Conservation (phyloP, 2,113 vertebrate species). For the Struthio camelus region DNA sequence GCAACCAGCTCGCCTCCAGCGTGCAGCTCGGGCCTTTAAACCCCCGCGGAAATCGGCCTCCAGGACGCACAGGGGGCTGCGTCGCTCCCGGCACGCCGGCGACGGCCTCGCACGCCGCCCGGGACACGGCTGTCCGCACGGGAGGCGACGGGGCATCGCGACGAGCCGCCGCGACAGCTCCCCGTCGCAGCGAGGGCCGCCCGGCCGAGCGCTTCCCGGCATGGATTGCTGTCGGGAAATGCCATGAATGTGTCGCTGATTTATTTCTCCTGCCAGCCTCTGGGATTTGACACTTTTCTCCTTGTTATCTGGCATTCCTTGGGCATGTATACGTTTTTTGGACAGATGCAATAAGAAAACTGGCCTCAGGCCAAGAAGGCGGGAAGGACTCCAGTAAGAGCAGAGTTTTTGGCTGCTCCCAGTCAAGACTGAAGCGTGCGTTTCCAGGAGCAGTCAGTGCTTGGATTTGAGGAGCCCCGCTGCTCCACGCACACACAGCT, state of each 20-base stretch:
- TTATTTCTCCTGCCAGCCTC: background rate
- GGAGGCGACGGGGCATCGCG: background rate
- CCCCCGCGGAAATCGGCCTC: background rate
- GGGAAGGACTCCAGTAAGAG: background rate
- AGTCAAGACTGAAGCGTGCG: background rate
- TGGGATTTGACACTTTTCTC: background rate
- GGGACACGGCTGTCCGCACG: too few relatives aligned
- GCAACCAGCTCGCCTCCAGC: accelerated
- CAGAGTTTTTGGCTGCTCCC: background rate
- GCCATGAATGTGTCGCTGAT: background rate
- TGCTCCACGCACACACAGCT: background rate
- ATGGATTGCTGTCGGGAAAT: background rate
- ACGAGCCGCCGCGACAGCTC: accelerated
- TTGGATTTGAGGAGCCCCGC: background rate
- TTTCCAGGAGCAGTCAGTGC: background rate
- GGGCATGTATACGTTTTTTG: accelerated
- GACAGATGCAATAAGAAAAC: background rate
- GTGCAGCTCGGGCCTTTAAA: accelerated
- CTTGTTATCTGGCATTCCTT: constrained; percentile 40
- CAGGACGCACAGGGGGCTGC: too few relatives aligned
- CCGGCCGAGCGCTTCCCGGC: background rate
- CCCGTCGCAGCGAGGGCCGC: accelerated
- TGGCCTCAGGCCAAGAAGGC: background rate
- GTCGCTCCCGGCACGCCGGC: too few relatives aligned
- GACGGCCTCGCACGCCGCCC: accelerated